Conservation (phyloP, 2,113 vertebrate genomes). For the Elgaria multicarinata region DNA sequence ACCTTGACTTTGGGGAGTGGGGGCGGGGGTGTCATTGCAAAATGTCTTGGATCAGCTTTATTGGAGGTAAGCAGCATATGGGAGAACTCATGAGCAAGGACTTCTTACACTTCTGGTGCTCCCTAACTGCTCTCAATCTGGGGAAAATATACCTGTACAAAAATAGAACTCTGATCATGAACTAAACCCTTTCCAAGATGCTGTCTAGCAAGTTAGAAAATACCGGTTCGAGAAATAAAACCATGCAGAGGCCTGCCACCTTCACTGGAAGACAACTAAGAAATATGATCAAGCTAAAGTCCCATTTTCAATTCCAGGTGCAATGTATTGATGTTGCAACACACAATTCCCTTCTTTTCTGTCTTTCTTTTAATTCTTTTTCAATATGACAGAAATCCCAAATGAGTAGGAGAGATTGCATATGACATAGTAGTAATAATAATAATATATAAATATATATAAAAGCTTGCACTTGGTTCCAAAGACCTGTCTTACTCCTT, state of each 20-base stretch:
- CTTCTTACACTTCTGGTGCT: neutral
- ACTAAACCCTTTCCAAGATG: neutral
- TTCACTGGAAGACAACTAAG: constrained; percentile 32
- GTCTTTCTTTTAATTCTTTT: constrained; percentile 15
- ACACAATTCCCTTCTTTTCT: neutral
- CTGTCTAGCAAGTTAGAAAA: neutral
- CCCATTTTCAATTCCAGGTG: constrained; percentile 40
- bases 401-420: constrained; percentile 23
- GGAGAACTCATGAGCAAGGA: neutral
- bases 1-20: neutral
- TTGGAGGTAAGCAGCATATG: neutral
- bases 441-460: neutral
- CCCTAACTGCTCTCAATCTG: neutral
- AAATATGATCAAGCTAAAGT: constrained; percentile 23
- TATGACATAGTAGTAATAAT: constrained; percentile 28
- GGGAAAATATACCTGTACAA: neutral
- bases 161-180: neutral
- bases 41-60: neutral
- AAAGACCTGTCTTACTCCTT: constrained; percentile 60
- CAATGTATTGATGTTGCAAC: constrained; percentile 29
- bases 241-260: neutral
- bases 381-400: constrained; percentile 52
- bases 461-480: constrained; percentile 45
- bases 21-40: neutral
- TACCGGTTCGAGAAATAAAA: constrained; percentile 22